Conservation (phyloP, 2,113 vertebrate genomes). For the Apodemus speciosus region DNA sequence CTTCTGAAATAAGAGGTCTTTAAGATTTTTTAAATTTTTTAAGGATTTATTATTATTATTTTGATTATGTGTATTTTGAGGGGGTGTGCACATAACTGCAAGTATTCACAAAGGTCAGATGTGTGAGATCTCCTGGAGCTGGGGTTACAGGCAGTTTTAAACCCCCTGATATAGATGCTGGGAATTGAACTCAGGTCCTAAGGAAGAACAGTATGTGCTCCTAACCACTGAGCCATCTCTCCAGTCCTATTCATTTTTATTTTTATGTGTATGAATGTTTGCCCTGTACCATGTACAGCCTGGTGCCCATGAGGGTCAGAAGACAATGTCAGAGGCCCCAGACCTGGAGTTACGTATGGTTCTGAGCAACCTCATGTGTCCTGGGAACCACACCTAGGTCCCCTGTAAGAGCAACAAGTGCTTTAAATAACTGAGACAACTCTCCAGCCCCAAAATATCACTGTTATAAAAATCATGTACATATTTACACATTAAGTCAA, state of each 20-base stretch:
- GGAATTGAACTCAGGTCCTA: not conserved
- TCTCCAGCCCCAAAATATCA: not conserved
- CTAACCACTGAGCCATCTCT: not conserved
- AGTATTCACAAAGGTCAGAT: not conserved
- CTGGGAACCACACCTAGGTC: not conserved
- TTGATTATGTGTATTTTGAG: not conserved
- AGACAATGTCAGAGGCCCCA: not conserved
- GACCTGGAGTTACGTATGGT: not conserved
- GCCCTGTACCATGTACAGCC: not conserved
- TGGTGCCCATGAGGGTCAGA: not conserved
- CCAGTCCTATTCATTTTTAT: not conserved
- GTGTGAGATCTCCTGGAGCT: not conserved
- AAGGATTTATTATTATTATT: not conserved
- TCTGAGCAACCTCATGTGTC: not conserved
- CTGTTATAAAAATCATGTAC: slow-evolving; percentile 8
- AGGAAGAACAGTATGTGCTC: not conserved
- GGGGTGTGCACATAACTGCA: not conserved
- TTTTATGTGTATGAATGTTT: not conserved
- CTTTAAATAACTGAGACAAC: not conserved
- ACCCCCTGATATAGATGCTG: not conserved
- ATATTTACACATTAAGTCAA: not conserved
- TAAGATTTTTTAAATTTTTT: not conserved
- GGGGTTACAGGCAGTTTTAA: not conserved
- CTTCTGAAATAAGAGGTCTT: not conserved
- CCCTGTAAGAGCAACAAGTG: not conserved